These are phyloP conservation scores for Ctenoplectra terminalis DNA, from an alignment of 1,140 invertebrate species.

Conservation along the genomic window DNA sequence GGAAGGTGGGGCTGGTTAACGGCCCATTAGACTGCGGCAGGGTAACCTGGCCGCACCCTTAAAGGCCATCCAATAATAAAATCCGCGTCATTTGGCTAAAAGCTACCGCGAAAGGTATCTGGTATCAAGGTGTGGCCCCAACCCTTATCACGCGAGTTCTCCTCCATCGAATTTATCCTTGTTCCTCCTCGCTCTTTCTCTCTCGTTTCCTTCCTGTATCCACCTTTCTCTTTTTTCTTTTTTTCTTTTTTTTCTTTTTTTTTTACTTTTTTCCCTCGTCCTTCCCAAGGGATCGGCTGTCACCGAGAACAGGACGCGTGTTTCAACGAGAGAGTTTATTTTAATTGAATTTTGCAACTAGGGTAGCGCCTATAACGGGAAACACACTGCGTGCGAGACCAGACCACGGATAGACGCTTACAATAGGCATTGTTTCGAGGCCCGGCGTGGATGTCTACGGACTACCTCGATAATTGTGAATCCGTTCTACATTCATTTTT, in stretches of 20 bases:
- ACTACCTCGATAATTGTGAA: conserved; percentile 52
- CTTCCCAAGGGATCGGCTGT: not conserved
- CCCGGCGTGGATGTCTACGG: conserved; percentile 24
- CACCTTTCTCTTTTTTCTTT: conserved; percentile 12
- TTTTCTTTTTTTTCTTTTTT: not conserved
- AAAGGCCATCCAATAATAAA: conserved; percentile 78
- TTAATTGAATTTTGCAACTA: conserved; percentile 81
- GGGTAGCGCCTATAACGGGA: conserved; percentile 78
- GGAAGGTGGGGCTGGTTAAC: conserved; percentile 72
- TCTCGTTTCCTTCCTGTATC: not conserved
- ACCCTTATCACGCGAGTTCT: conserved; percentile 78
- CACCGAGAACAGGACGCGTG: conserved; percentile 30
- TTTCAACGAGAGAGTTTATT: conserved; percentile 69
- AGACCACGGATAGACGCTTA: conserved; percentile 67
- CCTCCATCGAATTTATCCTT: conserved; percentile 17
- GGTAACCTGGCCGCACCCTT: conserved; percentile 68
- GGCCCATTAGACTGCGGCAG: conserved; percentile 65
- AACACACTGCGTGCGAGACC: conserved; percentile 67
- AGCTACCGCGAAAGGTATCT: conserved; percentile 75
- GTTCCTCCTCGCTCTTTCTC: not conserved
- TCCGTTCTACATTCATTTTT: conserved; percentile 33
- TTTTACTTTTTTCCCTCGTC: not conserved
- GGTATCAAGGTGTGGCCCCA: conserved; percentile 77
- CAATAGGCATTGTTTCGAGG: conserved; percentile 76
- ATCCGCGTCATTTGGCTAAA: conserved; percentile 81